Evolutionary conservation across 1,140 invertebrate species (phyloP).

Genomic region (Aphelinus certus): DNA sequence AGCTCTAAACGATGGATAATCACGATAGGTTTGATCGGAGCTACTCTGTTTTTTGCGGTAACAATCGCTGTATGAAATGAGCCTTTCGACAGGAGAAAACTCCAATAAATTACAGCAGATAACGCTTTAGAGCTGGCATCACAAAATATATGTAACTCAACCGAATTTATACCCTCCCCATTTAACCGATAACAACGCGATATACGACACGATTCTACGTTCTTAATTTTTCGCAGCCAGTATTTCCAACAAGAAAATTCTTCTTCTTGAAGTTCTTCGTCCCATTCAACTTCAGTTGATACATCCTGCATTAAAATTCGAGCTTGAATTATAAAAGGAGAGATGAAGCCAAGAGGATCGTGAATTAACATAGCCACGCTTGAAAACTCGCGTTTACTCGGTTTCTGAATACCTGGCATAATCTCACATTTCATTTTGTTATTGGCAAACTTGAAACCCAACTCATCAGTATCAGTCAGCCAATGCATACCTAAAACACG

Average conservation of each 20-base stretch:
- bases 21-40: constrained; percentile 46
- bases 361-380: constrained; percentile 44
- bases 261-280: constrained; percentile 36
- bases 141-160: not conserved
- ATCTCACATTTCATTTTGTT: constrained; percentile 7
- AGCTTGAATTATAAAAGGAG: constrained; percentile 31
- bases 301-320: constrained; percentile 45
- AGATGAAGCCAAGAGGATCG: constrained; percentile 47
- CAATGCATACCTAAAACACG: constrained; percentile 22
- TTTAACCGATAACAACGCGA: constrained; percentile 7
- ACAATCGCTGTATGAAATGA: not conserved
- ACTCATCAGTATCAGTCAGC: constrained; percentile 5
- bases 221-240: constrained; percentile 10
- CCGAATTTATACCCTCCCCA: not conserved
- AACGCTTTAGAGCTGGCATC: not conserved
- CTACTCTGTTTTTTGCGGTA: constrained; percentile 46
- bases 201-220: not conserved
- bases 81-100: not conserved
- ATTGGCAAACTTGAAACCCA: constrained; percentile 7
- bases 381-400: constrained; percentile 36
- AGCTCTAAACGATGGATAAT: constrained; percentile 57
- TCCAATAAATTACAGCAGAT: not conserved
- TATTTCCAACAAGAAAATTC: constrained; percentile 22
- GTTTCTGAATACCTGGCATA: constrained; percentile 22
- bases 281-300: constrained; percentile 42